Conservation (phyloP, 1,140 invertebrate genomes). For the Chymomyza costata region DNA sequence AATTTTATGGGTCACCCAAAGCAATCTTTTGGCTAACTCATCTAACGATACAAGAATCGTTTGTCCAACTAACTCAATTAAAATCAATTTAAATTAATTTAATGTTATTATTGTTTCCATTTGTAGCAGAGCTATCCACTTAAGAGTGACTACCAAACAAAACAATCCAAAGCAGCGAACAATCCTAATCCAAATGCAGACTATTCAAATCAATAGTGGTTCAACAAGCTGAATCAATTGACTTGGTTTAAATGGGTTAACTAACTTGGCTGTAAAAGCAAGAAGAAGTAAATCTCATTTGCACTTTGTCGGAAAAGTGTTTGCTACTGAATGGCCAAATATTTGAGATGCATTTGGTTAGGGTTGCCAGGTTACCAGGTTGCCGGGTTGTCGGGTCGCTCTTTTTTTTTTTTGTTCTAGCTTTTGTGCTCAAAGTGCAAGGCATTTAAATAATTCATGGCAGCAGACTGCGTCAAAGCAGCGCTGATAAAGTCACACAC, state of each 20-base stretch:
- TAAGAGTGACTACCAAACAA: no score
- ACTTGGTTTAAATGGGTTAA: slow-evolving; percentile 21
- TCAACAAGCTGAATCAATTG: neutral
- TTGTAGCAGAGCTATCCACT: no score
- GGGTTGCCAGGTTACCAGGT: no score
- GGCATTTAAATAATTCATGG: slow-evolving; percentile 60
- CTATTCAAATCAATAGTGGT: no score
- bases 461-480: slow-evolving; percentile 9
- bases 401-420: no score
- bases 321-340: no score
- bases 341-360: slow-evolving; percentile 65
- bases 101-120: slow-evolving; percentile 44
- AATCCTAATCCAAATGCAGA: no score
- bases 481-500: slow-evolving; percentile 3
- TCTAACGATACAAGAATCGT: slow-evolving; percentile 13
- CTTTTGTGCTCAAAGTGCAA: no score
- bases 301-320: slow-evolving; percentile 36
- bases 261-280: slow-evolving; percentile 27
- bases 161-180: no score
- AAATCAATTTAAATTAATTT: slow-evolving; percentile 62
- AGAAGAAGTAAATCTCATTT: slow-evolving; percentile 53
- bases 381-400: slow-evolving; percentile 21
- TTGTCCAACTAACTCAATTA: slow-evolving; percentile 43
- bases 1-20: slow-evolving; percentile 21
- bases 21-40: no score